Percentiles rank a stretch among this genome's conserved stretches.
phyloP scores from a whole-genome alignment of 2,797 vertebrate species.

The Loris lydekkerianus region DNA sequence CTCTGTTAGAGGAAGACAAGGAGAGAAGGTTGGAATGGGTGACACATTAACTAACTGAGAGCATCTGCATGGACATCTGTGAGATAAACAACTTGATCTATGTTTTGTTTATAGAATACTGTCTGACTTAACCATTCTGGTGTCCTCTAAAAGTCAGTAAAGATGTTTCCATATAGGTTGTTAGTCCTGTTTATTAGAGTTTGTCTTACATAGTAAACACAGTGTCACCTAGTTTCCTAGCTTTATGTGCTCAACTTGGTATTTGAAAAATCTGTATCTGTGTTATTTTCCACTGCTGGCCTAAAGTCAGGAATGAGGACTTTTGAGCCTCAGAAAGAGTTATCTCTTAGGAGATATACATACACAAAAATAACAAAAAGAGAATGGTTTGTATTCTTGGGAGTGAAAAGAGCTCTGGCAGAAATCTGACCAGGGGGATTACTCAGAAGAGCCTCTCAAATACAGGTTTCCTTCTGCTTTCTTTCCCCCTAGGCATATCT shows the following conservation, averaged over 20 bases:
- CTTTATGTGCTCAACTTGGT: conserved; percentile 5
- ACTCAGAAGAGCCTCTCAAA: neutral
- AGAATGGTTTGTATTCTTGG: conserved; percentile 18
- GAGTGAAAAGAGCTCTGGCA: neutral
- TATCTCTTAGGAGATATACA: neutral
- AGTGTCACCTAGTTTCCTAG: neutral
- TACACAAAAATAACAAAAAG: neutral
- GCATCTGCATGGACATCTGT: neutral
- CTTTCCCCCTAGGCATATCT: neutral
- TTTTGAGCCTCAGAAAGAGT: conserved; percentile 5
- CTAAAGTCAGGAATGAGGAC: conserved; percentile 52
- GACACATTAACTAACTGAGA: neutral
- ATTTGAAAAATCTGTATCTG: conserved; percentile 53
- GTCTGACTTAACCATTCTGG: neutral
- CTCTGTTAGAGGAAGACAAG: neutral
- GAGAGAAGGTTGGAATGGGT: neutral
- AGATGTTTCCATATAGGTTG: conserved; percentile 29
- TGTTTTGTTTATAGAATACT: neutral
- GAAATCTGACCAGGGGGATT: neutral
- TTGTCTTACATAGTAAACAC: neutral
- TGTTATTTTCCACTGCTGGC: conserved; percentile 9
- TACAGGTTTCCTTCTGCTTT: neutral
- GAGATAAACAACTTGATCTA: neutral
- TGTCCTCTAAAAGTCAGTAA: neutral
- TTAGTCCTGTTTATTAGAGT: conserved; percentile 3